Evolutionary conservation across 2,797 vertebrate genomes (phyloP), one percentile per base, ranked within the genome.

Genomic region (Fundulus diaphanus): DNA sequence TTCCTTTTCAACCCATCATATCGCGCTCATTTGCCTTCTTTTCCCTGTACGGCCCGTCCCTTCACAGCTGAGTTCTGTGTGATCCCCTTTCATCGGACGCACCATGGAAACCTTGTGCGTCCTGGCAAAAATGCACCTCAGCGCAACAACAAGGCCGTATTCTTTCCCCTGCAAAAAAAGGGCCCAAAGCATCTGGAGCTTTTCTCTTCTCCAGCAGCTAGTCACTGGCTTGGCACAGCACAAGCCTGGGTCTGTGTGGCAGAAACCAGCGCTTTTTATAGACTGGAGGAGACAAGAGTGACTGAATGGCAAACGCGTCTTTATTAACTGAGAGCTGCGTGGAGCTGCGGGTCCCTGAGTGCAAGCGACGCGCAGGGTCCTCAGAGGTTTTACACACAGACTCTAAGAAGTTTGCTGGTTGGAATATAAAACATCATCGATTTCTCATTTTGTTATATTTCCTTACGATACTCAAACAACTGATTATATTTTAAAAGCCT

Each of bases 111-210:
- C 96, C 89, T 93, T 76, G 89, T 88, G 91, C 90, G 90, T 93
- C 92, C 92, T 84, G 92, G 94, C 92, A 96, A 96, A 96, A 95
- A 96, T 96, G 91, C 94, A 94, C 94, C 93, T 94, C 94, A 82
- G 92, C 89, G 85, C 93, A 90, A 94, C 61, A 65, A 96, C 95
- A 94, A 95, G 95, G 95, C 95, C 95, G 94, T 92, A 93, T 93
- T 94, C 94, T 95, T 88, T 81, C 90, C 90, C 92, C 42, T 44
- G 29, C 31, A 70, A 52, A 69, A n/a, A 91, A 92, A 76, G 84
- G 88, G 89, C 87, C 63, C 89, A 90, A 87, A 95, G 95, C 94
- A 96, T 96, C 95, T 95, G 95, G 95, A 92, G 86, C 80, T 78
- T 87, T 67, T 67, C 63, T 90, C 76, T 88, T 91, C 88, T 92